phyloP scores from a whole-genome alignment of 2,888 invertebrate genomes.

The Erannis defoliaria region DNA sequence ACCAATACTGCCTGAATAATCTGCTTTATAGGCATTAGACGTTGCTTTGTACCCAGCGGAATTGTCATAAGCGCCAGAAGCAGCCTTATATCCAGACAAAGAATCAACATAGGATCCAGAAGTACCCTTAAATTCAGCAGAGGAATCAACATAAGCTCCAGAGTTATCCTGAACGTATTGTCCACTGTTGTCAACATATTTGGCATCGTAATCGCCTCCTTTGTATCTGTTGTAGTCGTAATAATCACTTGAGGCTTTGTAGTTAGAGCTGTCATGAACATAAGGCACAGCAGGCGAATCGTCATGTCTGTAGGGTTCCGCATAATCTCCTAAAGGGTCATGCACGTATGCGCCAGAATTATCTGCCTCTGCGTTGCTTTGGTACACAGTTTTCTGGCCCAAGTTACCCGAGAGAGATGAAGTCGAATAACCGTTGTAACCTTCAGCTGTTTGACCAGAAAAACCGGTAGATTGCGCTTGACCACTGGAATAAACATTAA shows the following conservation, averaged over 20 bases:
- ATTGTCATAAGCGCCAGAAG: slow-evolving; percentile 47
- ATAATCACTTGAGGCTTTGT: slow-evolving; percentile 65
- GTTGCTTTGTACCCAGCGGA: slow-evolving; percentile 40
- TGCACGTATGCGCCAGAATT: slow-evolving; percentile 80
- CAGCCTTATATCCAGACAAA: slow-evolving; percentile 42
- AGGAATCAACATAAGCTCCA: slow-evolving; percentile 57
- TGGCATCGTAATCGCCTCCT: slow-evolving; percentile 47
- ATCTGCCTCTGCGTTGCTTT: slow-evolving; percentile 62
- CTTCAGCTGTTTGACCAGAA: slow-evolving; percentile 15
- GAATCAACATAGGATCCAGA: slow-evolving; percentile 52
- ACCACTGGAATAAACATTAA: slow-evolving; percentile 22
- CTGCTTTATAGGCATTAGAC: slow-evolving; percentile 13
- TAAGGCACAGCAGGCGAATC: slow-evolving; percentile 72
- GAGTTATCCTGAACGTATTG: slow-evolving; percentile 65
- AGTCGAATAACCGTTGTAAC: slow-evolving; percentile 42
- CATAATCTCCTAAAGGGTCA: slow-evolving; percentile 78
- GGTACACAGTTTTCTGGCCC: slow-evolving; percentile 53
- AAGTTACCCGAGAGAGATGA: slow-evolving; percentile 39
- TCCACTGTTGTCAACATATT: slow-evolving; percentile 54
- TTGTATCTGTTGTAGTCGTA: slow-evolving; percentile 59
- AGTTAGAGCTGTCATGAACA: slow-evolving; percentile 63
- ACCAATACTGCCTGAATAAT: slow-evolving; percentile 23
- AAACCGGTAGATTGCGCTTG: slow-evolving; percentile 8
- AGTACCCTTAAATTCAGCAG: slow-evolving; percentile 46
- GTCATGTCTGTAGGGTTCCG: slow-evolving; percentile 76